A percentile compares a stretch with the other conserved stretches of the same genome.
Conservation (phyloP, 1,140 invertebrate species). For the Trigoniulus corallinus region DNA sequence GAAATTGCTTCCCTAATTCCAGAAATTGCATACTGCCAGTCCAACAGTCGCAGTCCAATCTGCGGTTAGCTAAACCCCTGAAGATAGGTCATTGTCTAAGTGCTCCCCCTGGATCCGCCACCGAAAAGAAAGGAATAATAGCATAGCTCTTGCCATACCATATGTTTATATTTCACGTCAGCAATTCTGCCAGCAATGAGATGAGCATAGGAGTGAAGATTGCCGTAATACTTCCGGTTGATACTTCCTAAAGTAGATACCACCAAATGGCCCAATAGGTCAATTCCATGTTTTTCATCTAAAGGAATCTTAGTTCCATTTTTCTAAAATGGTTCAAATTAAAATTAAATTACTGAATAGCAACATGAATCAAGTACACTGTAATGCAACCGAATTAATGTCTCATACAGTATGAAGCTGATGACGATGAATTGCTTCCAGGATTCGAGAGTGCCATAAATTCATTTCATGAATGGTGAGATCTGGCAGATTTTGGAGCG, state of each 20-base stretch:
- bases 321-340: too few species aligned
- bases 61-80: too few species aligned
- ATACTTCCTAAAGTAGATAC: conserved; percentile 7
- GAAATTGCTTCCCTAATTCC: too few species aligned
- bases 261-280: conserved; percentile 12
- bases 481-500: conserved; percentile 28
- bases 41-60: too few species aligned
- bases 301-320: too few species aligned
- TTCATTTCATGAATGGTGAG: conserved; percentile 28
- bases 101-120: too few species aligned
- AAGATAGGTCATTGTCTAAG: too few species aligned
- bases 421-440: conserved; percentile 43
- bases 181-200: conserved; percentile 16
- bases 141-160: conserved; percentile 4
- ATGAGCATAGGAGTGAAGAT: conserved; percentile 20
- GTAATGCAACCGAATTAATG: too few species aligned
- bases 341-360: too few species aligned
- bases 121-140: too few species aligned
- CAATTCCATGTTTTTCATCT: conserved; percentile 13
- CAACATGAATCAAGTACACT: too few species aligned
- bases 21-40: too few species aligned
- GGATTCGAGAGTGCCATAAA: conserved; percentile 38
- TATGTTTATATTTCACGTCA: conserved; percentile 11
- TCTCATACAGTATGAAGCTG: conserved; percentile 32
- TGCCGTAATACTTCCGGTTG: conserved; percentile 16